A percentile compares a stretch with the other conserved stretches of the same genome.
These are phyloP conservation scores for Chaetodon trifascialis DNA, from an alignment of 2,113 vertebrate species.

Conservation along the genomic window DNA sequence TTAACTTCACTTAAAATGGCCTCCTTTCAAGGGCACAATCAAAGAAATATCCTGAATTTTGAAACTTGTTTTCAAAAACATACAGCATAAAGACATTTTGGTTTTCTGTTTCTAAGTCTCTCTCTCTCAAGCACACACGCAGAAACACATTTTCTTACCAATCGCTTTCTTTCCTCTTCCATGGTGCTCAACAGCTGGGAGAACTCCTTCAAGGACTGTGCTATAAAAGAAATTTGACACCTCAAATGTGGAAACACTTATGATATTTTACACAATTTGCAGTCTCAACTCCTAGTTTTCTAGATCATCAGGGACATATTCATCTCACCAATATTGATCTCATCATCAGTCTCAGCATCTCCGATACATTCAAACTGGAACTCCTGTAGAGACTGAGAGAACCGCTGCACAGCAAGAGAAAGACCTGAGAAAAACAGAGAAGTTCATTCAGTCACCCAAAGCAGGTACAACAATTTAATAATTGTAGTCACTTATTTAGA, in stretches of 20 bases:
- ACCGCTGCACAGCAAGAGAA: constrained; percentile 95
- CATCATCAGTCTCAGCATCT: constrained; percentile 97
- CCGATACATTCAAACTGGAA: constrained; percentile 98
- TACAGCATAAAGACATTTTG: not conserved
- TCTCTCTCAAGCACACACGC: constrained; percentile 9
- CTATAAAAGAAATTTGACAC: constrained; percentile 79
- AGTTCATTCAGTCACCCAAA: constrained; percentile 9
- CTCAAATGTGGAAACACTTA: not conserved
- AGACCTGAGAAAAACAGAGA: constrained; percentile 85
- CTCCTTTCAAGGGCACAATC: not conserved
- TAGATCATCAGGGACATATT: not conserved
- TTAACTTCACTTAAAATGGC: not conserved
- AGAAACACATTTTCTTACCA: constrained; percentile 86
- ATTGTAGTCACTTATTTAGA: not conserved
- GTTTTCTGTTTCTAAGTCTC: not conserved
- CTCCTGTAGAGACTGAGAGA: constrained; percentile 96
- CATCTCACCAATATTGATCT: constrained; percentile 95
- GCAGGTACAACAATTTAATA: not conserved
- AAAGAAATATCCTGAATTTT: not conserved
- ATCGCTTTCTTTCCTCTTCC: constrained; percentile 94
- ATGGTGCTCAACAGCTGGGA: constrained; percentile 95
- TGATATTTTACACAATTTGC: not conserved
- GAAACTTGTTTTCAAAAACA: not conserved
- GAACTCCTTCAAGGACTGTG: constrained; percentile 97
- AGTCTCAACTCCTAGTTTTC: not conserved